Conservation (phyloP, 2,888 invertebrate genomes). For the Callyntrura sp. region DNA sequence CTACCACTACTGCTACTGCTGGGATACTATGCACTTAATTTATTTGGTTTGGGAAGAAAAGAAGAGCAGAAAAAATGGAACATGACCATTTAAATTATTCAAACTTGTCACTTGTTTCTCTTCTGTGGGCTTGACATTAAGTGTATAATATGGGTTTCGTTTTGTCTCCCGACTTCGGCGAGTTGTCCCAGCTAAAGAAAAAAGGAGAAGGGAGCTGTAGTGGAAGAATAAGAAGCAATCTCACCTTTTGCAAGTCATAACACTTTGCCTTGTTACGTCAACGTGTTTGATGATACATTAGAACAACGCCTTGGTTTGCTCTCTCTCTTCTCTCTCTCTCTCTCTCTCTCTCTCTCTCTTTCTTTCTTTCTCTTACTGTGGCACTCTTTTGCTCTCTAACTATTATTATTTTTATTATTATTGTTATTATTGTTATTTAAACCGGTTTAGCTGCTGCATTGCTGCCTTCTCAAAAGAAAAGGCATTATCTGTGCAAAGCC, state of each 20-base stretch:
- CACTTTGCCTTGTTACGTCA: slow-evolving; percentile 31
- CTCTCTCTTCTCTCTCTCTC: too few species aligned
- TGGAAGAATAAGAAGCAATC: background rate
- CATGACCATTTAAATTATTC: slow-evolving; percentile 50
- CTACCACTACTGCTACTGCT: background rate
- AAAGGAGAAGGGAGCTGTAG: too few species aligned
- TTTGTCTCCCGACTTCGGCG: too few species aligned
- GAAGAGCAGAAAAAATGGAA: slow-evolving; percentile 46
- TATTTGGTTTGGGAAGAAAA: slow-evolving; percentile 19
- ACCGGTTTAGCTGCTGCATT: slow-evolving; percentile 60
- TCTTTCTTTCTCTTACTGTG: too few species aligned
- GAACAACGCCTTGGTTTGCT: slow-evolving; percentile 42
- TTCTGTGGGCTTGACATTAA: too few species aligned
- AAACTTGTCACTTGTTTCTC: slow-evolving; percentile 56
- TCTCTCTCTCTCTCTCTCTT: too few species aligned
- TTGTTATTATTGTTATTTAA: slow-evolving; percentile 58
- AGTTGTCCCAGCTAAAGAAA: too few species aligned
- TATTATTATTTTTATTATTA: too few species aligned
- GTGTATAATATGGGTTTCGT: too few species aligned
- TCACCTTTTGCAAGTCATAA: slow-evolving; percentile 21
- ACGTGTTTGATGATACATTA: slow-evolving; percentile 56
- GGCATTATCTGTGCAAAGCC: slow-evolving; percentile 31
- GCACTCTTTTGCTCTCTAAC: too few species aligned
- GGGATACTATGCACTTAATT: background rate
- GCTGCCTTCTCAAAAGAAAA: too few species aligned